Base-by-base conservation (phyloP, 2,797 vertebrate species). In the Onychomys torridus region DNA sequence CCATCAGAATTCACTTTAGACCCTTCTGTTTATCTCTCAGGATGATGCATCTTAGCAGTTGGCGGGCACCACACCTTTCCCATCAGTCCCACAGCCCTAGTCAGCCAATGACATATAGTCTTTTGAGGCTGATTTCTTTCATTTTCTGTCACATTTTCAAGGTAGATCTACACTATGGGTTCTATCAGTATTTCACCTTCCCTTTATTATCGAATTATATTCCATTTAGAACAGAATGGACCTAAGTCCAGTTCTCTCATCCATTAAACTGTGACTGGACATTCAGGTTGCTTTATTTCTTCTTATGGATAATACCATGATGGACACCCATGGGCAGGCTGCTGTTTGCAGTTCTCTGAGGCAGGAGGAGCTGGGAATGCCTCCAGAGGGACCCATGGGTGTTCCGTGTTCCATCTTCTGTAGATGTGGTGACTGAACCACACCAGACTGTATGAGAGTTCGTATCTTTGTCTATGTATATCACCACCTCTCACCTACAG, bases 21-120 rank as follows among this genome's bases (percentile, higher is more conserved):
- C 0, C 3, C 3, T 34, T n/a, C 9, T n/a, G 32, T 27, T 19
- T 27, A 46, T 6, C 3, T 46, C n/a, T 34, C n/a, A n/a, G 34
- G 32, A 11, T 2, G 40, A 10, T 46, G 34, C 7, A 10, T n/a
- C 61, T 63, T 49, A 65, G n/a, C 55, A 59, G 13, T 61, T 13
- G 1, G 40, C 6, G 11, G 43, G 49, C n/a, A 61, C 12, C 52
- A 4, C 49, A 11, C n/a, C 4, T 11, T 52, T 57, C 55, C 37
- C 6, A 6, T 77, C 34, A n/a, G 9, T 0, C 43, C 25, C n/a
- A 5, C 34, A 63, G 46, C 32, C 57, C 67, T 46, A 5, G 16
- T 43, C 27, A 75, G 27, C 2, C 23, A 29, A 27, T 75, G 63
- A 57, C 16, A 34, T 34, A 10, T 57, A 27, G 49, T 17, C 49